These are phyloP conservation scores for Drosophila yooni DNA, from an alignment of 2,888 invertebrate species.

Conservation along the genomic window DNA sequence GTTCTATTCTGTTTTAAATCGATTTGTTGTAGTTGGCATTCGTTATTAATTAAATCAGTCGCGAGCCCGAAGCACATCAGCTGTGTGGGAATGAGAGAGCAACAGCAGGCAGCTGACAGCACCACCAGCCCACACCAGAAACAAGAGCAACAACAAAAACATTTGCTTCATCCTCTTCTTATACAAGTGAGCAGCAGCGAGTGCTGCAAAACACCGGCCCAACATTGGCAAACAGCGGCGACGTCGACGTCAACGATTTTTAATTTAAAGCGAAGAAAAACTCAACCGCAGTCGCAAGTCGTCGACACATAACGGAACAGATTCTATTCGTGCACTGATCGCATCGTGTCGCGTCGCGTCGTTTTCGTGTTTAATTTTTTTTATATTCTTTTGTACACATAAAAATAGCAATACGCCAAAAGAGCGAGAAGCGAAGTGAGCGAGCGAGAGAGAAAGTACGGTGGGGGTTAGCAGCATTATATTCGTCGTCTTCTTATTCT, in stretches of 20 bases:
- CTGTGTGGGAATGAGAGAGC: slow-evolving; percentile 49
- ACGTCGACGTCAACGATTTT: slow-evolving; percentile 40
- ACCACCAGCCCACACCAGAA: slow-evolving; percentile 33
- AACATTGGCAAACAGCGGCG: slow-evolving; percentile 36
- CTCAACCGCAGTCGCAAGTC: slow-evolving; percentile 39
- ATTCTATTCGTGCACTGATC: slow-evolving; percentile 58
- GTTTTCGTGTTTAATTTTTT: not conserved
- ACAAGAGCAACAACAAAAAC: slow-evolving; percentile 37
- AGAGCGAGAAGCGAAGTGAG: slow-evolving; percentile 4
- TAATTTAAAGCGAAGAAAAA: slow-evolving; percentile 65
- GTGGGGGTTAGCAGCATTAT: slow-evolving; percentile 12
- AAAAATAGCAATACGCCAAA: slow-evolving; percentile 48
- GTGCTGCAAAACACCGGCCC: slow-evolving; percentile 66
- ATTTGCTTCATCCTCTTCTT: slow-evolving; percentile 34
- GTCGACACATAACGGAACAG: slow-evolving; percentile 55
- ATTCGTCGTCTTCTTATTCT: slow-evolving; percentile 1
- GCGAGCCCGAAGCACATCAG: slow-evolving; percentile 46
- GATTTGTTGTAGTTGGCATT: slow-evolving; percentile 80
- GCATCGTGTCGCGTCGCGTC: slow-evolving; percentile 36
- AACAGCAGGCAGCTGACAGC: slow-evolving; percentile 40
- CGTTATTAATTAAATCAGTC: slow-evolving; percentile 77
- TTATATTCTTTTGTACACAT: slow-evolving; percentile 15
- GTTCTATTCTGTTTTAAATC: slow-evolving; percentile 58
- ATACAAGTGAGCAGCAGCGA: slow-evolving; percentile 45
- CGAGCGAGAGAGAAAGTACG: slow-evolving; percentile 2